Evolutionary conservation across 2,888 invertebrate genomes (phyloP).

Genomic region (Thyatira batis): DNA sequence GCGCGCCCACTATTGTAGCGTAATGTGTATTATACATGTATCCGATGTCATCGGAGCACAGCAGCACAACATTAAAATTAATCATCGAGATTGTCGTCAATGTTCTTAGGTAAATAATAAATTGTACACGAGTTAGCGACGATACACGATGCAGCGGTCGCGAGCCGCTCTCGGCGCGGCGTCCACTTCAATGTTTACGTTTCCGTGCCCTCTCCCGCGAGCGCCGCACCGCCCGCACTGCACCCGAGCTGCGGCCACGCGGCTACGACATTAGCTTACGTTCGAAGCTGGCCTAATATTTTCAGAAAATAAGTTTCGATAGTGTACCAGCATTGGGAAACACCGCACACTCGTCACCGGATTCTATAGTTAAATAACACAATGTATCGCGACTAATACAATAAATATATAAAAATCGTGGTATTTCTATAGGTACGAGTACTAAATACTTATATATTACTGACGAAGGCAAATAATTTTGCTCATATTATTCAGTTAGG

Average conservation of each 20-base stretch:
- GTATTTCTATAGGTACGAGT: constrained; percentile 36
- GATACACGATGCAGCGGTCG: constrained; percentile 22
- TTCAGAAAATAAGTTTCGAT: constrained; percentile 40
- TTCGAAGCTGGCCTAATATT: constrained; percentile 57
- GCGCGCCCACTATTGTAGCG: constrained; percentile 28
- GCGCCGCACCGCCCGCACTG: constrained; percentile 17
- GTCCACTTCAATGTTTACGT: background rate
- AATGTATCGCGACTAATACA: constrained; percentile 40
- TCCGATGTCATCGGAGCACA: constrained; percentile 17
- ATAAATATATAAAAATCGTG: constrained; percentile 45
- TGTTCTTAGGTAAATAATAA: constrained; percentile 69
- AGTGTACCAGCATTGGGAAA: constrained; percentile 29
- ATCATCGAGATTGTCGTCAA: constrained; percentile 66
- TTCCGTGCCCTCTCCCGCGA: background rate
- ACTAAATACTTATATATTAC: constrained; percentile 24
- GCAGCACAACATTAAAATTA: constrained; percentile 43
- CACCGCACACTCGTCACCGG: constrained; percentile 28
- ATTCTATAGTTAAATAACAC: constrained; percentile 37
- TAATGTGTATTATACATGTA: constrained; percentile 27
- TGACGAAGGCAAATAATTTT: constrained; percentile 27
- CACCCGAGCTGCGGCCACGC: background rate
- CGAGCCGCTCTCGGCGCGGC: background rate
- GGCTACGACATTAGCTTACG: constrained; percentile 24
- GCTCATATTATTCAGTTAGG: constrained; percentile 32
- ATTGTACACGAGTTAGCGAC: constrained; percentile 56